phyloP scores from a whole-genome alignment of 2,888 invertebrate species.

The Eurois occulta region DNA sequence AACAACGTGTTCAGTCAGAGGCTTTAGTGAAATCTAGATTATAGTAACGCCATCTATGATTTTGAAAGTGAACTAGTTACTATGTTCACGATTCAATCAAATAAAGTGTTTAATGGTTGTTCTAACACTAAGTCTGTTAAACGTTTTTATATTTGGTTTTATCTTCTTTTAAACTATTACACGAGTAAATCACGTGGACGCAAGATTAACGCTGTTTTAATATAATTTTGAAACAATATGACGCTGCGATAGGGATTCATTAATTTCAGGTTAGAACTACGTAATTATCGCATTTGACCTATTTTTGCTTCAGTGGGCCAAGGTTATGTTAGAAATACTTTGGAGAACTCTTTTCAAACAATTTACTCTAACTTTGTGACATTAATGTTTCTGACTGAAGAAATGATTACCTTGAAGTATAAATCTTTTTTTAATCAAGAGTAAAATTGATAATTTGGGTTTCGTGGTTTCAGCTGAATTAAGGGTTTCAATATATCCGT shows the following conservation, averaged over 20 bases:
- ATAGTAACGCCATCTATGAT: conserved; percentile 61
- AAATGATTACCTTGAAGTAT: not conserved
- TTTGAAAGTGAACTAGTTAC: conserved; percentile 28
- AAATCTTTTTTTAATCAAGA: not conserved
- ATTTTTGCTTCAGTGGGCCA: conserved; percentile 50
- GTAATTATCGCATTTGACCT: conserved; percentile 35
- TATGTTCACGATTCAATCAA: conserved; percentile 3
- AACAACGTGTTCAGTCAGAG: conserved; percentile 24
- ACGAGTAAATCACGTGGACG: conserved; percentile 9
- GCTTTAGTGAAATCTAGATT: conserved; percentile 10
- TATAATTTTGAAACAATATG: conserved; percentile 7
- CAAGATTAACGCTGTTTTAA: not conserved
- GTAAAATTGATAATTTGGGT: not conserved
- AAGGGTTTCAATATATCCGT: not conserved
- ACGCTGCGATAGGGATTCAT: conserved; percentile 7
- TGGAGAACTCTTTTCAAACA: conserved; percentile 17
- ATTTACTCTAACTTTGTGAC: conserved; percentile 9
- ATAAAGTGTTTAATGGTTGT: conserved; percentile 12
- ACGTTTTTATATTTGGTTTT: conserved; percentile 13
- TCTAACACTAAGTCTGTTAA: conserved; percentile 4
- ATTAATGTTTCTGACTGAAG: not conserved
- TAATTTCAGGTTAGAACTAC: conserved; percentile 33
- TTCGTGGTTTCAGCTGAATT: not conserved
- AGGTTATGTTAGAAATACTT: conserved; percentile 36
- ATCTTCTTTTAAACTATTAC: conserved; percentile 11